A percentile compares a stretch with the other conserved stretches of the same genome.
These are phyloP conservation scores for Syrmaticus mikado DNA, from an alignment of 2,113 vertebrate genomes.

Conservation along the genomic window DNA sequence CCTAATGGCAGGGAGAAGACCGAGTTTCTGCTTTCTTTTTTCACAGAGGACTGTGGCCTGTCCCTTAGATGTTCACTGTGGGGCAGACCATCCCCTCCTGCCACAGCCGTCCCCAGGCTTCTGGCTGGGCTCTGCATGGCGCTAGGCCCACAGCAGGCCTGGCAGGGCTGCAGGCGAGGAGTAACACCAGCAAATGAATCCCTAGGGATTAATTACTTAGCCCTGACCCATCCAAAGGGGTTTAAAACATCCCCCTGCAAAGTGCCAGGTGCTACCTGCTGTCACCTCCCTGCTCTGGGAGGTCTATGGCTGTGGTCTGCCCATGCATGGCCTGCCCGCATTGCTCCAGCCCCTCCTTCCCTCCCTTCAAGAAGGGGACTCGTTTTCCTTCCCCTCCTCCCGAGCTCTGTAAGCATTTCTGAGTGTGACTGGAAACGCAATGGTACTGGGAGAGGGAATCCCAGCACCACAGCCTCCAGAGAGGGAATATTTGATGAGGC, in stretches of 20 bases:
- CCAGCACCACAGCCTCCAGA: not conserved
- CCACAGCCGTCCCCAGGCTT: not conserved
- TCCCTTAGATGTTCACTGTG: rapidly evolving
- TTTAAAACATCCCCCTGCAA: not conserved
- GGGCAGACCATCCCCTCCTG: not conserved
- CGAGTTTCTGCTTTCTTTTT: not conserved
- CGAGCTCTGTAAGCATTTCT: not conserved
- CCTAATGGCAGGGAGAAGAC: not conserved
- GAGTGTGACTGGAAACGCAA: constrained; percentile 44
- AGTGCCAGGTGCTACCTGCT: not conserved
- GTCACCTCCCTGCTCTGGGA: not conserved
- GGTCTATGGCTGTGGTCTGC: not conserved
- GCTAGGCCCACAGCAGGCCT: not conserved
- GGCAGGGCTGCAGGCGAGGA: rapidly evolving
- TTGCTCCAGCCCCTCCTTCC: not conserved
- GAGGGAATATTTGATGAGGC: constrained; percentile 62
- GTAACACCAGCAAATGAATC: not conserved
- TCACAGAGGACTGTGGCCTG: not conserved
- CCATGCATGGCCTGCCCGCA: not conserved
- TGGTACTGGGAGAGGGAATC: constrained; percentile 38
- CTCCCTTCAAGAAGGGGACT: not conserved
- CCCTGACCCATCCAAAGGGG: not conserved
- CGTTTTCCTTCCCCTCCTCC: not conserved
- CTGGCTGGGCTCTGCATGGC: not conserved
- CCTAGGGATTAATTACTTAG: not conserved